Conservation (phyloP, 1,140 invertebrate species). For the Plodia interpunctella region DNA sequence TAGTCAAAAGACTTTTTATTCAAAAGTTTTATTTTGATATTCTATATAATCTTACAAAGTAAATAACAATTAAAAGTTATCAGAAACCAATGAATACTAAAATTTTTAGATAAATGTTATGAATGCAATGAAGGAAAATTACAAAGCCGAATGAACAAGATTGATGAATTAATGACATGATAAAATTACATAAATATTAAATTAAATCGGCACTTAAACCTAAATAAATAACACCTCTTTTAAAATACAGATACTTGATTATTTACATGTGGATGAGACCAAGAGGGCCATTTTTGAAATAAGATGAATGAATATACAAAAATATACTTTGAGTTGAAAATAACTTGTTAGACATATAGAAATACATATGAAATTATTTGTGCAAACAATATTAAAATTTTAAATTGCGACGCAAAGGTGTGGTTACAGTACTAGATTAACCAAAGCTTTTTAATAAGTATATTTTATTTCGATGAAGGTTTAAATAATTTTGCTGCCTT, state of each 20-base stretch:
- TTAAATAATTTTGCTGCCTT: too few species aligned
- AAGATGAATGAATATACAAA: neutral
- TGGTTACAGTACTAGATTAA: too few species aligned
- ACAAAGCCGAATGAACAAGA: constrained; percentile 3
- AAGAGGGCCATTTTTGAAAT: neutral
- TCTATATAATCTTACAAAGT: constrained; percentile 45
- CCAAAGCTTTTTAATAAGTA: too few species aligned
- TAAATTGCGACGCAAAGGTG: too few species aligned
- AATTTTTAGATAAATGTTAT: neutral
- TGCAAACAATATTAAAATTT: too few species aligned
- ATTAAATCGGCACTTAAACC: constrained; percentile 31
- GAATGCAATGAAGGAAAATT: neutral
- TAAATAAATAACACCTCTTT: constrained; percentile 39
- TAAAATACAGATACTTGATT: constrained; percentile 22
- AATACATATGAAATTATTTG: too few species aligned
- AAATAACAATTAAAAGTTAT: constrained; percentile 47
- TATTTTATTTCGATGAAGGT: too few species aligned
- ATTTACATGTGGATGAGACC: constrained; percentile 28
- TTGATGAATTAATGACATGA: neutral
- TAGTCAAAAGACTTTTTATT: neutral
- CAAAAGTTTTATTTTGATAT: constrained; percentile 24
- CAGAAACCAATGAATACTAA: constrained; percentile 14
- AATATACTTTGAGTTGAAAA: neutral
- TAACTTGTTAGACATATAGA: too few species aligned
- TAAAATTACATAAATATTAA: constrained; percentile 12